Percentiles rank a stretch among this genome's conserved stretches.
These are phyloP conservation scores for Pristionchus exspectatus DNA, from an alignment of 2,888 invertebrate genomes.

Conservation along the genomic window DNA sequence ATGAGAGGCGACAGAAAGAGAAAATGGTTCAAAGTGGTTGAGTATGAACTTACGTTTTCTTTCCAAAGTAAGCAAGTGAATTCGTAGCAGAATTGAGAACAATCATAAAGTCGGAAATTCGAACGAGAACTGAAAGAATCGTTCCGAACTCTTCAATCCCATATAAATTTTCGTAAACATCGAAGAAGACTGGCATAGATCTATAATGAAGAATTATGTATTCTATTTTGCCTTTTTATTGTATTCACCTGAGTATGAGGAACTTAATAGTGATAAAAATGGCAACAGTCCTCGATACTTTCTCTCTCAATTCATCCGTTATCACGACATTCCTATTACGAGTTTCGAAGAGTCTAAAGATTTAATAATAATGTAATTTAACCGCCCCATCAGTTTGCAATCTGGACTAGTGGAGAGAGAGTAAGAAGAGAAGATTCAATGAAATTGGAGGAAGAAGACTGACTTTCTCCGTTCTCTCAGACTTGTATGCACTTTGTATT, in stretches of 20 bases:
- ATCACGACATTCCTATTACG: constrained; percentile 73
- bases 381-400: not conserved
- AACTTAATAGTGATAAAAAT: constrained; percentile 78
- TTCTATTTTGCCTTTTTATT: not conserved
- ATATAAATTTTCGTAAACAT: constrained; percentile 75
- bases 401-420: not conserved
- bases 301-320: constrained; percentile 74
- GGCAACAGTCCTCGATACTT: constrained; percentile 74
- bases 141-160: constrained; percentile 77
- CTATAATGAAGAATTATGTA: constrained; percentile 57
- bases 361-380: not conserved
- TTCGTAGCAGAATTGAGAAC: constrained; percentile 78
- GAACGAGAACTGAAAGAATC: constrained; percentile 72
- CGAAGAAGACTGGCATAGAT: constrained; percentile 77
- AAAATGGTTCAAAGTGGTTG: not conserved
- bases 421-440: not conserved
- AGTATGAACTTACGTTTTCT: constrained; percentile 59
- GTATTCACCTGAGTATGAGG: constrained; percentile 70
- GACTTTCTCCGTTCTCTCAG: constrained; percentile 74
- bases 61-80: constrained; percentile 76
- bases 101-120: constrained; percentile 76
- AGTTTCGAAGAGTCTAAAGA: constrained; percentile 75
- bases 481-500: constrained; percentile 72
- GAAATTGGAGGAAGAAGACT: constrained; percentile 53
- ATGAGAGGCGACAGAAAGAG: not conserved